A percentile compares a stretch with the other conserved stretches of the same genome.
Evolutionary conservation across 2,888 invertebrate genomes (phyloP).

Genomic region (Campoplex capitator): DNA sequence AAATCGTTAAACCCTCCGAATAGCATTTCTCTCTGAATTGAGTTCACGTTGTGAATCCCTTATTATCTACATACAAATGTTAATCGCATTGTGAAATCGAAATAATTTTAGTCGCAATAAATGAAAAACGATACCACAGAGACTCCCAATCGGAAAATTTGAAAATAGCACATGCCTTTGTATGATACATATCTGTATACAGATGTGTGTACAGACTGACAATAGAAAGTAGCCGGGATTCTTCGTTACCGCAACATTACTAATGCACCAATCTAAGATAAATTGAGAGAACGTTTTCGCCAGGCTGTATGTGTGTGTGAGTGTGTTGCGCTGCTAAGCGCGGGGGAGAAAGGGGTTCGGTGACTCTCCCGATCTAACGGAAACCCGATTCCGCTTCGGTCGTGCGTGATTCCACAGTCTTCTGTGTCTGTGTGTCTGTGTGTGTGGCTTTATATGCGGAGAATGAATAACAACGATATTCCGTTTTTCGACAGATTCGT

Average conservation of each 20-base stretch:
- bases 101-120: slow-evolving; percentile 16
- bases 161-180: neutral
- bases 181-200: neutral
- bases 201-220: slow-evolving; percentile 27
- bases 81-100: slow-evolving; percentile 46
- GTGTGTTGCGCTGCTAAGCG: neutral
- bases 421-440: neutral
- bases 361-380: slow-evolving; percentile 43
- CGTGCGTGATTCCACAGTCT: slow-evolving; percentile 22
- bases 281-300: slow-evolving; percentile 62
- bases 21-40: neutral
- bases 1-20: no score
- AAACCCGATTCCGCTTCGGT: slow-evolving; percentile 46
- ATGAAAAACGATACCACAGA: slow-evolving; percentile 50
- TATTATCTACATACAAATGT: neutral
- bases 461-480: neutral
- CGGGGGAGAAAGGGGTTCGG: neutral
- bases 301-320: neutral
- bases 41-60: neutral
- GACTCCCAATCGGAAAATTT: slow-evolving; percentile 17
- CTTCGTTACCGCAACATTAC: slow-evolving; percentile 81
- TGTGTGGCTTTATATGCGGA: neutral
- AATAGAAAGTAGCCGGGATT: slow-evolving; percentile 69
- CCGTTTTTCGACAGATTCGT: neutral
- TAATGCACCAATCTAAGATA: slow-evolving; percentile 78